Base-by-base conservation (phyloP, 2,888 invertebrate genomes). In the Biston betularia region DNA sequence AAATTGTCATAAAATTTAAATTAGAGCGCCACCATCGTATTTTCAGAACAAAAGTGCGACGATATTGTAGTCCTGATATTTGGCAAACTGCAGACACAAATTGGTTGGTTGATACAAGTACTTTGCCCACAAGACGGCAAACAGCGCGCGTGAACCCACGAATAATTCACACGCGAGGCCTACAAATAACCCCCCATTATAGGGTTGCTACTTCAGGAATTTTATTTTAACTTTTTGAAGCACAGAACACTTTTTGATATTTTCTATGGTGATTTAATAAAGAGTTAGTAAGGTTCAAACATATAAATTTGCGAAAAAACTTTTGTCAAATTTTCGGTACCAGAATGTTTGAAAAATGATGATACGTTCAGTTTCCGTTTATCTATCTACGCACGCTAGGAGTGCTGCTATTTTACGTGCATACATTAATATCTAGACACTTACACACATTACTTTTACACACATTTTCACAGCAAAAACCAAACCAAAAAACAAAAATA, bases 81-180 rank as follows among this genome's bases (percentile, higher is more conserved):
- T 42, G 2, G 24, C n/a, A 24, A 42, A 12, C 33, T 54, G 42
- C 12, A 24, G 0, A 9, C 7, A 33, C 42, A 44, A 42, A 24
- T 24, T 54, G 2, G 42, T 44, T 12, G 54, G 33, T 54, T 10
- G 42, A 42, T 44, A 33, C 54, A 44, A 54, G 54, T 54, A 66
- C 61, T 65, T 55, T 44, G 56, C 49, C 86, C 85, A 83, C 89
- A 89, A 89, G 89, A 90, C 88, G 85, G 87, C 89, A 89, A 90
- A 90, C 89, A 89, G 86, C 85, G 91, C 90, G 92, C 93, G 92
- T 91, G 90, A 93, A 92, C 90, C 91, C 89, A 92, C 90, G 91
- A 92, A 92, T 93, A 93, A 93, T 92, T 93, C 93, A 92, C 93
- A 93, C 92, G 93, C 92, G 90, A 92, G 90, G 91, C 91, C 90